Conservation (phyloP, 2,888 invertebrate genomes). For the Margaritifera margaritifera region DNA sequence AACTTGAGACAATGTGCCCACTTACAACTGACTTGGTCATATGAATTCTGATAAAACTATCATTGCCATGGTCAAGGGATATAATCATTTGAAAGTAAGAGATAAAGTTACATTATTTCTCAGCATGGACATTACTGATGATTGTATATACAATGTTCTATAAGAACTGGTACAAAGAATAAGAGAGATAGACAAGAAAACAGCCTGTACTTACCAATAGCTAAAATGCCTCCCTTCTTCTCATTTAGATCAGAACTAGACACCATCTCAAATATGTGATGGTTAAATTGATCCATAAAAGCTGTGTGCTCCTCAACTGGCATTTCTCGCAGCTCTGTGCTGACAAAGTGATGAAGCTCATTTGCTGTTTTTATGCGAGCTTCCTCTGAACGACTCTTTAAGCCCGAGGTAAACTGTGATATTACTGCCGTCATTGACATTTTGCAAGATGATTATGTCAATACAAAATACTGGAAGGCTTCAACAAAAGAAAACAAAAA, state of each 20-base stretch:
- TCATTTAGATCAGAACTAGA: conserved; percentile 93
- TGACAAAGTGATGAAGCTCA: conserved; percentile 90
- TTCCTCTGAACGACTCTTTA: conserved; percentile 91
- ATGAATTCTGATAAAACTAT: too few species aligned
- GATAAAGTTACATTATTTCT: neutral
- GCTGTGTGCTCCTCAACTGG: conserved; percentile 90
- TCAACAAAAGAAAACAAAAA: too few species aligned
- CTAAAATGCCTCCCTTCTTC: conserved; percentile 95
- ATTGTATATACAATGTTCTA: too few species aligned
- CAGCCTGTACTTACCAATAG: conserved; percentile 77
- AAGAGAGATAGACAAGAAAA: neutral
- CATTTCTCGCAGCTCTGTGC: conserved; percentile 77
- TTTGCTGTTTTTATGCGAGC: conserved; percentile 88
- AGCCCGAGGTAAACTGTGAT: conserved; percentile 81
- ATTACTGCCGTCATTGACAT: conserved; percentile 40
- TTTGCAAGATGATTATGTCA: neutral
- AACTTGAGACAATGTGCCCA: too few species aligned
- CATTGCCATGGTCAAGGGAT: too few species aligned
- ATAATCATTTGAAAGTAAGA: neutral
- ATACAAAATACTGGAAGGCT: too few species aligned
- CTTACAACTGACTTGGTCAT: too few species aligned
- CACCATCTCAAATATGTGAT: conserved; percentile 96
- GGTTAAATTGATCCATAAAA: conserved; percentile 95
- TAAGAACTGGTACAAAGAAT: neutral
- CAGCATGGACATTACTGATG: neutral